phyloP scores from a whole-genome alignment of 2,797 vertebrate genomes.

The Melanotaenia parkinsoni region DNA sequence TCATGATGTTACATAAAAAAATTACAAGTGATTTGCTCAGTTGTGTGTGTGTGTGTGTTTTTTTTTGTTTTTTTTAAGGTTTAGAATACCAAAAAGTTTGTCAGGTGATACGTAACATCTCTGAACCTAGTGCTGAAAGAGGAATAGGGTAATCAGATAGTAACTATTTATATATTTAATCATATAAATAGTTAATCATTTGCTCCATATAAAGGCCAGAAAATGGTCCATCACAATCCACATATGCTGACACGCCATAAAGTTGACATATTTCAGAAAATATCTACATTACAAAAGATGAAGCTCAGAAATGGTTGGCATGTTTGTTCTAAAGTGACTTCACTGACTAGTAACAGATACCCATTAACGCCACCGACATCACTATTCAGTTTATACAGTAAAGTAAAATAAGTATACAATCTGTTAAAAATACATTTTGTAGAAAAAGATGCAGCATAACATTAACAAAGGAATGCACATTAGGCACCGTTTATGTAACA shows the following conservation, averaged over 20 bases:
- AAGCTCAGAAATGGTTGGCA: background rate
- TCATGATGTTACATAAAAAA: conserved; percentile 21
- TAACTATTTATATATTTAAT: too few species aligned
- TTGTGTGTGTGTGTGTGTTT: background rate
- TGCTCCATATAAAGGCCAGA: background rate
- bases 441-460: background rate
- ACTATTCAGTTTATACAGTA: background rate
- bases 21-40: conserved; percentile 1
- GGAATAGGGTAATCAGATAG: too few species aligned
- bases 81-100: background rate
- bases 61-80: too few species aligned
- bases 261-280: background rate
- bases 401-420: background rate
- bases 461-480: background rate
- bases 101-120: background rate
- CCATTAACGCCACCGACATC: background rate
- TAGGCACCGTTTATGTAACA: conserved; percentile 18
- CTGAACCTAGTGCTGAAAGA: background rate
- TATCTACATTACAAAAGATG: background rate
- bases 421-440: background rate
- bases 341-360: background rate
- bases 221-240: background rate
- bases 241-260: background rate
- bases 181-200: background rate
- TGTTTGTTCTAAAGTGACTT: background rate